Percentiles rank a stretch among this genome's conserved stretches.
Conservation (phyloP, 2,888 invertebrate genomes). For the Dicranocentrus wangi region DNA sequence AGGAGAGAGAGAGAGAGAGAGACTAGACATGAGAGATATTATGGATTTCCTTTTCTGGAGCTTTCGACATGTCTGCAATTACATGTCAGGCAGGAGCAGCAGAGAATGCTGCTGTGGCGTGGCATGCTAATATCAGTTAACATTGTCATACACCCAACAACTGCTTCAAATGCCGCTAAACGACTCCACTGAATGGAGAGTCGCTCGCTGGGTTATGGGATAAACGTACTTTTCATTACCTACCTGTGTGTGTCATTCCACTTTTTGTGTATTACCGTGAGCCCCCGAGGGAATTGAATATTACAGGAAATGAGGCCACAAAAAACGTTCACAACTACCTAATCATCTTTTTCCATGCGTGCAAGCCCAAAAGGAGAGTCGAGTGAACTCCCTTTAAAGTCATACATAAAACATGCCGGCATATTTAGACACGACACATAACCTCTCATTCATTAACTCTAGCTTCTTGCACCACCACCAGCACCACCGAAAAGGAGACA, state of each 20-base stretch:
- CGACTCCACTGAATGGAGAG: not conserved
- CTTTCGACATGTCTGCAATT: slow-evolving; percentile 29
- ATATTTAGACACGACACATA: not conserved
- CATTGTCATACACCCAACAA: not conserved
- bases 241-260: too few species aligned
- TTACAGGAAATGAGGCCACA: slow-evolving; percentile 10
- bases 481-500: too few species aligned
- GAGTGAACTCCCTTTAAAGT: slow-evolving; percentile 16
- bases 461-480: too few species aligned
- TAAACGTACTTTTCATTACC: too few species aligned
- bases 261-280: too few species aligned
- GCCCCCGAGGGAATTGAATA: slow-evolving; percentile 5
- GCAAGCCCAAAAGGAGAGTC: not conserved
- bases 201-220: too few species aligned
- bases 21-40: slow-evolving; percentile 20
- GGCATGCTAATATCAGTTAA: slow-evolving; percentile 2
- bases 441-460: not conserved
- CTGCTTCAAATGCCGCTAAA: slow-evolving; percentile 4
- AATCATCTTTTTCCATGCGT: slow-evolving; percentile 1
- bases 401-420: slow-evolving; percentile 2
- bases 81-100: slow-evolving; percentile 14
- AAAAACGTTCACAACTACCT: not conserved
- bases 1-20: too few species aligned
- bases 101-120: slow-evolving; percentile 10
- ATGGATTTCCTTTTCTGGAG: slow-evolving; percentile 5